phyloP scores from a whole-genome alignment of 2,888 invertebrate genomes.

The Spisula solida region DNA sequence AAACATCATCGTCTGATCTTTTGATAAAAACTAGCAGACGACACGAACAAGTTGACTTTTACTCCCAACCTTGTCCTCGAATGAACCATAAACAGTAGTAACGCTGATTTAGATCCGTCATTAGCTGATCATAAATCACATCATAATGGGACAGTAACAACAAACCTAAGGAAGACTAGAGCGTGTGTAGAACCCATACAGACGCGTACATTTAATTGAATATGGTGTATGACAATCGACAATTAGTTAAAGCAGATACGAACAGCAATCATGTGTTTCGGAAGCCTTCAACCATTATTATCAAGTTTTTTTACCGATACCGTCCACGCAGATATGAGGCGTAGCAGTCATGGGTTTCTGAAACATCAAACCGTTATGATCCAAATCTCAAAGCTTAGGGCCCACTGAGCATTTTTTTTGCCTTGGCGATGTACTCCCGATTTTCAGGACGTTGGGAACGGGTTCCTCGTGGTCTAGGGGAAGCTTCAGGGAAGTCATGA shows the following conservation, averaged over 20 bases:
- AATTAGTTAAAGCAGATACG: constrained; percentile 2
- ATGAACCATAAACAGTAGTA: constrained; percentile 1
- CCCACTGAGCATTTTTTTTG: too few species aligned
- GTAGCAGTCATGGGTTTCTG: too few species aligned
- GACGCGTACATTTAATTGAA: constrained; percentile 4
- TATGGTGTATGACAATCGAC: constrained; percentile 16
- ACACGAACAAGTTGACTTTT: constrained; percentile 3
- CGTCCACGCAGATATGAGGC: too few species aligned
- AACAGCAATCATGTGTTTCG: background rate
- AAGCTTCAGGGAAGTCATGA: too few species aligned
- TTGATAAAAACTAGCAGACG: background rate
- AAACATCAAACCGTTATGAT: too few species aligned
- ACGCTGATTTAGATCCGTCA: background rate
- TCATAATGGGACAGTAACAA: background rate
- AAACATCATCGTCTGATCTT: background rate
- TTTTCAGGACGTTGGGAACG: too few species aligned
- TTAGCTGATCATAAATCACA: background rate
- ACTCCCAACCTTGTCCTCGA: background rate
- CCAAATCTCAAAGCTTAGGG: too few species aligned
- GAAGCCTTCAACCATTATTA: background rate
- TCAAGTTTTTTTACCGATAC: background rate
- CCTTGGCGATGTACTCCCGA: too few species aligned
- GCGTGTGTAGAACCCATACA: background rate
- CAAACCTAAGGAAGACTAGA: background rate
- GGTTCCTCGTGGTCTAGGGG: too few species aligned